These are phyloP conservation scores for Ptychobarbus kaznakovi DNA, from an alignment of 2,797 vertebrate species.

Conservation along the genomic window DNA sequence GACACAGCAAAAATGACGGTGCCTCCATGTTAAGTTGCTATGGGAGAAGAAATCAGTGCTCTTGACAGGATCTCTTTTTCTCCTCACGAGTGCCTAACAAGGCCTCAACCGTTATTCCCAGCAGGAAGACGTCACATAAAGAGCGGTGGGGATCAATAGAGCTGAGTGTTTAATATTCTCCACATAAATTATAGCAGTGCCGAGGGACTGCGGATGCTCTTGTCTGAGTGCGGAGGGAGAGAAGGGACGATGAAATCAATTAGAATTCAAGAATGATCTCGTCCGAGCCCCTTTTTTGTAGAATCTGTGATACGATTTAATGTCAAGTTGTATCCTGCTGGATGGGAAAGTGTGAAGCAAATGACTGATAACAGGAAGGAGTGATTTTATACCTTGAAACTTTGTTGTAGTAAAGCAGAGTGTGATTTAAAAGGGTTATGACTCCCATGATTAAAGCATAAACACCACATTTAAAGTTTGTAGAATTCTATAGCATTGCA, in stretches of 20 bases:
- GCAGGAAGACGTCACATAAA: constrained; percentile 60
- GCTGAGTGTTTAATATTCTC: constrained; percentile 67
- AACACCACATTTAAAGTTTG: background rate
- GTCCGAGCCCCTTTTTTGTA: constrained; percentile 36
- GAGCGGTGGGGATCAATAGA: constrained; percentile 63
- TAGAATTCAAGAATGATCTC: constrained; percentile 54
- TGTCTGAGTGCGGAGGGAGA: constrained; percentile 48
- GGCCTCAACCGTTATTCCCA: constrained; percentile 62
- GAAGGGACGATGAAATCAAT: constrained; percentile 51
- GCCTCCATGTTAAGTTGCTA: constrained; percentile 44
- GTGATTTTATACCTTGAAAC: background rate
- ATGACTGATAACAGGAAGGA: constrained; percentile 4
- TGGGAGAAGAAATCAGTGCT: constrained; percentile 35
- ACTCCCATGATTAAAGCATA: background rate
- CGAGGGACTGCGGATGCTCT: constrained; percentile 56
- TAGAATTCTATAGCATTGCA: background rate
- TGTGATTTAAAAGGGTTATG: background rate
- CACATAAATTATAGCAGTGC: constrained; percentile 63
- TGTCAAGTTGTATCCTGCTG: constrained; percentile 34
- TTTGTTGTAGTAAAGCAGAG: background rate
- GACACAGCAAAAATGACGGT: constrained; percentile 51
- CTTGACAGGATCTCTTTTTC: constrained; percentile 59
- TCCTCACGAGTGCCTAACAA: constrained; percentile 56
- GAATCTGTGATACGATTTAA: constrained; percentile 33
- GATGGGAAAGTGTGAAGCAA: constrained; percentile 3